Evolutionary conservation across 2,888 invertebrate species (phyloP), one percentile per base, ranked within the genome.

Genomic region (Brenthis hecate): DNA sequence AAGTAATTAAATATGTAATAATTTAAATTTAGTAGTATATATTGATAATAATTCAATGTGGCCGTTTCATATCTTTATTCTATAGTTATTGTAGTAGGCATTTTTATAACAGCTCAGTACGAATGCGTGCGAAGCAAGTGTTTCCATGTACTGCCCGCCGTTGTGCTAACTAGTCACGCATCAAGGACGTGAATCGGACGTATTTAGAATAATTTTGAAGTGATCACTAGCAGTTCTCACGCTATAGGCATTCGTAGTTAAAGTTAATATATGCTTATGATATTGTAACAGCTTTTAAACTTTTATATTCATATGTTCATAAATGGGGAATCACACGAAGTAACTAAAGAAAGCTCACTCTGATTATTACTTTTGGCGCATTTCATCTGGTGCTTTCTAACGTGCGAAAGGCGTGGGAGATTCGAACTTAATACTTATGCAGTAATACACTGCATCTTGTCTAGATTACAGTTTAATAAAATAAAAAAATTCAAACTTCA

Each of bases 161-260:
- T 82, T 90, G 86, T 77, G 82, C 77, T 81, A 78, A 74, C 91
- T 76, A 81, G 85, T 89, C 91, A 91, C 91, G 91, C 85, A 81
- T 82, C 91, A 92, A 92, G 91, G 91, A 89, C 91, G 89, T 81
- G 83, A 75, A 82, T 83, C 80, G 85, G 83, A 89, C 89, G 90
- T 86, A 84, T 82, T 81, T 84, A 81, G 91, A 87, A 91, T 92
- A 90, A 89, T 87, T 90, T 87, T 85, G 84, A 82, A 82, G 82
- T 85, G 81, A 80, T 80, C 83, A 82, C 80, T 77, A 81, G 75
- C 79, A 76, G 87, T 92, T 92, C 91, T 89, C 91, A 92, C 91
- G 91, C 85, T 86, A 84, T 79, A 81, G 82, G 81, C 85, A 87
- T 88, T 87, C 85, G 82, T 80, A 81, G 76, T 77, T 77, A 74